These are phyloP conservation scores for Dicycla oo DNA, from an alignment of 2,888 invertebrate genomes.

Conservation along the genomic window DNA sequence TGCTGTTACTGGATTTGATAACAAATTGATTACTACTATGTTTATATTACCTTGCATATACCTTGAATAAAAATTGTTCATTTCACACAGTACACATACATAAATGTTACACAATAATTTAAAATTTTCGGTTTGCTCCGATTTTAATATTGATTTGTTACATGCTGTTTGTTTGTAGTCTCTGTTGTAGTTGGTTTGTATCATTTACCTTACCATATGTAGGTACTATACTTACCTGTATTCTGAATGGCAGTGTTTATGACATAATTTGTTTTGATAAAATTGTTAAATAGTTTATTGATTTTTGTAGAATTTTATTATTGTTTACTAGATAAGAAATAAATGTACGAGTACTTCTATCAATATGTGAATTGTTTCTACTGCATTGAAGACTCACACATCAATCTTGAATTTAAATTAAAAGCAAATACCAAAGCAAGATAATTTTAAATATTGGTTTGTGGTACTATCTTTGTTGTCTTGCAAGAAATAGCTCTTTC, in stretches of 20 bases:
- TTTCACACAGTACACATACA: not conserved
- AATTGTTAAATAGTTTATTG: not conserved
- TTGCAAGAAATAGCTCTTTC: too few relatives aligned
- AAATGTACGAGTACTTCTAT: constrained; percentile 8
- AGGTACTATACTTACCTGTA: not conserved
- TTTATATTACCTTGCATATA: constrained; percentile 26
- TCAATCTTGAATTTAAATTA: not conserved
- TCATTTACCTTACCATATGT: not conserved
- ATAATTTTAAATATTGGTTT: not conserved
- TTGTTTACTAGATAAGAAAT: not conserved
- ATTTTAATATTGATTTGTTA: not conserved
- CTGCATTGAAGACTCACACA: not conserved
- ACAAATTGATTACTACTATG: constrained; percentile 25
- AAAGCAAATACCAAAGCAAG: not conserved
- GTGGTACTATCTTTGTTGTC: too few relatives aligned
- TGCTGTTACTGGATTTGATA: constrained; percentile 24
- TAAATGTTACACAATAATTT: constrained; percentile 2
- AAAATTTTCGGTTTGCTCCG: not conserved
- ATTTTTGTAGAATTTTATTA: not conserved
- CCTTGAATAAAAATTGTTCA: not conserved
- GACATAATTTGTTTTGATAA: not conserved
- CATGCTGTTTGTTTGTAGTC: not conserved
- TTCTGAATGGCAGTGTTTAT: not conserved
- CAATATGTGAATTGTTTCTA: not conserved
- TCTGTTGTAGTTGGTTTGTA: not conserved